Evolutionary conservation across 35 echinoderm and acorn worm species (phyloP).

Genomic region (Amphiura filiformis): DNA sequence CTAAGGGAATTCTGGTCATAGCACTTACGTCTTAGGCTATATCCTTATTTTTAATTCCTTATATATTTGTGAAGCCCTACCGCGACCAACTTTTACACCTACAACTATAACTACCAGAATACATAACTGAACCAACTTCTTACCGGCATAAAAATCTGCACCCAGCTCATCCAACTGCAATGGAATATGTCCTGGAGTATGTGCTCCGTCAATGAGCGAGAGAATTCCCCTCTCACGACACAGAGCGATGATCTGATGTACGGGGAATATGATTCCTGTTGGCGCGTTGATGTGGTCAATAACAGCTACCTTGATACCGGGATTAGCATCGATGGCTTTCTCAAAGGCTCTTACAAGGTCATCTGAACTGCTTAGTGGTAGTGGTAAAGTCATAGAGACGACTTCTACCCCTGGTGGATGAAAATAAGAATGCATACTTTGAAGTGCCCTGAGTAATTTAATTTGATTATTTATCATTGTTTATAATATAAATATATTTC

Average conservation of each 20-base stretch:
- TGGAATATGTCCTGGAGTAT: constrained; percentile 50
- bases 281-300: constrained; percentile 45
- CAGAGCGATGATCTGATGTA: constrained; percentile 21
- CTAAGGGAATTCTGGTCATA: no score
- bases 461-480: background rate
- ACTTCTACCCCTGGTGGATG: constrained; percentile 16
- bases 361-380: constrained; percentile 32
- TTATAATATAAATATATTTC: background rate
- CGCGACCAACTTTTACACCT: background rate
- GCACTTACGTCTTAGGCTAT: no score
- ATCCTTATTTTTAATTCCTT: no score
- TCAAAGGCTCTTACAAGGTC: constrained; percentile 32
- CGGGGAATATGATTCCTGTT: constrained; percentile 28
- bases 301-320: constrained; percentile 45
- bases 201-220: constrained; percentile 49
- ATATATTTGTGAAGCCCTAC: background rate
- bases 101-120: background rate
- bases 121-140: background rate
- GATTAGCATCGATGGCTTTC: constrained; percentile 19
- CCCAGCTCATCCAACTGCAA: constrained; percentile 33
- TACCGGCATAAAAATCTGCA: constrained; percentile 60
- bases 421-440: background rate
- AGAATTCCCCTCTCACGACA: constrained; percentile 42
- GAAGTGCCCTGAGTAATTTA: no score
- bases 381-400: constrained; percentile 11